phyloP scores from a whole-genome alignment of 2,888 invertebrate species.

The Netelia inedita region DNA sequence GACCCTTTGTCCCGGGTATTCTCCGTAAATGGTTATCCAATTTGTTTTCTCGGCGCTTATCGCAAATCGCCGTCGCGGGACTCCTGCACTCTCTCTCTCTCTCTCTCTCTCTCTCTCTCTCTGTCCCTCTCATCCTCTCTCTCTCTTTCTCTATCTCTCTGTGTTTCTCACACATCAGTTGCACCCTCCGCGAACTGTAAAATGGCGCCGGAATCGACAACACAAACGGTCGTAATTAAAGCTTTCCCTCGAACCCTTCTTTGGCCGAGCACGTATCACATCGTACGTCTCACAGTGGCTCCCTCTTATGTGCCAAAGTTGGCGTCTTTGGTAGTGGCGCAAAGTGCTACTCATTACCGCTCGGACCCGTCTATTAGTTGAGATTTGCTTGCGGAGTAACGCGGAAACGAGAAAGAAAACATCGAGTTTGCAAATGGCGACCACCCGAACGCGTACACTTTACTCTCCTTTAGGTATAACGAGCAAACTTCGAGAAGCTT shows the following conservation, averaged over 20 bases:
- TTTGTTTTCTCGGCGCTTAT: slow-evolving; percentile 79
- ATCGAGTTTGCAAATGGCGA: slow-evolving; percentile 13
- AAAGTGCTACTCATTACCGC: slow-evolving; percentile 26
- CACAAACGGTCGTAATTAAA: slow-evolving; percentile 74
- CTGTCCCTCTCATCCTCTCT: slow-evolving; percentile 3
- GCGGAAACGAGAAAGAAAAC: slow-evolving; percentile 21
- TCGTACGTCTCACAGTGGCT: slow-evolving; percentile 15
- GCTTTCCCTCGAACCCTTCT: slow-evolving; percentile 62
- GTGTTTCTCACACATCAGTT: not conserved
- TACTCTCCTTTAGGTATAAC: not conserved
- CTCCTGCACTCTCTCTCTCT: slow-evolving; percentile 18
- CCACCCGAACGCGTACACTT: not conserved
- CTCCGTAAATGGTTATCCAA: slow-evolving; percentile 78
- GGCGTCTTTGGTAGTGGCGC: slow-evolving; percentile 36
- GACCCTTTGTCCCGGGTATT: slow-evolving; percentile 73
- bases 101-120: slow-evolving; percentile 11
- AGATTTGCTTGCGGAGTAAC: slow-evolving; percentile 4
- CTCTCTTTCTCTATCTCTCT: slow-evolving; percentile 4
- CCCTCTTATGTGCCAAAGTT: slow-evolving; percentile 22
- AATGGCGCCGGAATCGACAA: slow-evolving; percentile 61
- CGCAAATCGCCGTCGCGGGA: slow-evolving; percentile 71
- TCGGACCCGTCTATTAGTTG: not conserved
- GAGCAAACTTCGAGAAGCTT: not conserved
- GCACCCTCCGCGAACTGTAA: slow-evolving; percentile 12
- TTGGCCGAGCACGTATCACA: slow-evolving; percentile 23